phyloP scores from a whole-genome alignment of 2,113 vertebrate species.

The Eurypyga helias region DNA sequence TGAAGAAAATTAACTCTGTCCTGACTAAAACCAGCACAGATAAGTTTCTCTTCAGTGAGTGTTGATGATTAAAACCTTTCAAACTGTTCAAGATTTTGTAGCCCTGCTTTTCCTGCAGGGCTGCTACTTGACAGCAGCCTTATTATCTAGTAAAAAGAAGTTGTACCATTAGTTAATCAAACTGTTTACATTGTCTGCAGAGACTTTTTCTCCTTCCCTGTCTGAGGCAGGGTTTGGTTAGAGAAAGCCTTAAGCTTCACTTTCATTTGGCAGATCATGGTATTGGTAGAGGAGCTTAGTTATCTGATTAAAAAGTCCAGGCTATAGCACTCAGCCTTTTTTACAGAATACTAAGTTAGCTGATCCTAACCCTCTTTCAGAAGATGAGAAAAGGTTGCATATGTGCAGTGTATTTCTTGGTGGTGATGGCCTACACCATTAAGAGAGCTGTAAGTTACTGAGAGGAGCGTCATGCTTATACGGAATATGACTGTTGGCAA shows the following conservation, averaged over 20 bases:
- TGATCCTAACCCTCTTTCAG: neutral
- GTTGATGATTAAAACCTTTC: neutral
- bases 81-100: neutral
- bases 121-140: neutral
- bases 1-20: too few species aligned
- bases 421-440: neutral
- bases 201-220: neutral
- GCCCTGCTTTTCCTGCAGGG: neutral
- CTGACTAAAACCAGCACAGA: too few species aligned
- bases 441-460: neutral
- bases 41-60: neutral
- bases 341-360: neutral
- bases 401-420: accelerated
- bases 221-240: neutral
- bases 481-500: neutral
- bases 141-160: neutral
- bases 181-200: neutral
- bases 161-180: neutral
- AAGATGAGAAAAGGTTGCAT: neutral
- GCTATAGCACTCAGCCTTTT: neutral
- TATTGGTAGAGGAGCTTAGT: neutral
- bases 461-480: neutral
- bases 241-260: neutral
- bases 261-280: neutral
- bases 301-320: neutral